Evolutionary conservation across 1,140 invertebrate genomes (phyloP).

Genomic region (Rhopalosiphum maidis): DNA sequence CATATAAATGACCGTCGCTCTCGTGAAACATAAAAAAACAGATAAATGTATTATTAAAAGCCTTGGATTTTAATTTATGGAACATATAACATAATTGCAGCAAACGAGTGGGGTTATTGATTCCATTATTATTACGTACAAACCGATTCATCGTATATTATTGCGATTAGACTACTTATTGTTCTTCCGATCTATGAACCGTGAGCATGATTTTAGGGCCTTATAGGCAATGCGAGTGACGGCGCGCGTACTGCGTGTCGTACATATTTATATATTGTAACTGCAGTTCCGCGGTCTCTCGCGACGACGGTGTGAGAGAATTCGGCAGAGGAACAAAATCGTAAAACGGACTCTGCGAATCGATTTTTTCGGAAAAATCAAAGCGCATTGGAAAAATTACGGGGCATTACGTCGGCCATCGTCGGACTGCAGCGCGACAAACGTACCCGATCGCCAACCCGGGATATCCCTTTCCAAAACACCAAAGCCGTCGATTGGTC

Average conservation of each 20-base stretch:
- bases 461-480: background rate
- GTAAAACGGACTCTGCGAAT: background rate
- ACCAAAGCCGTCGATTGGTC: background rate
- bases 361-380: background rate
- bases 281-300: background rate
- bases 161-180: background rate
- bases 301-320: background rate
- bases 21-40: background rate
- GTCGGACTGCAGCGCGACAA: background rate
- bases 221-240: background rate
- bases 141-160: background rate
- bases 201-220: background rate
- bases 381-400: background rate
- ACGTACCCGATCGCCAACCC: background rate
- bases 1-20: background rate
- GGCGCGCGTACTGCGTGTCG: no score
- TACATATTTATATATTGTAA: no score
- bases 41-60: conserved; percentile 23
- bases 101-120: background rate
- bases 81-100: background rate
- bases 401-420: background rate
- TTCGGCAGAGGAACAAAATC: background rate
- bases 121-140: background rate
- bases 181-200: background rate
- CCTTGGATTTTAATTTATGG: conserved; percentile 31